Percentiles rank a stretch among this genome's conserved stretches.
These are phyloP conservation scores for Octopus sinensis DNA, from an alignment of 1,140 invertebrate genomes.

Conservation along the genomic window DNA sequence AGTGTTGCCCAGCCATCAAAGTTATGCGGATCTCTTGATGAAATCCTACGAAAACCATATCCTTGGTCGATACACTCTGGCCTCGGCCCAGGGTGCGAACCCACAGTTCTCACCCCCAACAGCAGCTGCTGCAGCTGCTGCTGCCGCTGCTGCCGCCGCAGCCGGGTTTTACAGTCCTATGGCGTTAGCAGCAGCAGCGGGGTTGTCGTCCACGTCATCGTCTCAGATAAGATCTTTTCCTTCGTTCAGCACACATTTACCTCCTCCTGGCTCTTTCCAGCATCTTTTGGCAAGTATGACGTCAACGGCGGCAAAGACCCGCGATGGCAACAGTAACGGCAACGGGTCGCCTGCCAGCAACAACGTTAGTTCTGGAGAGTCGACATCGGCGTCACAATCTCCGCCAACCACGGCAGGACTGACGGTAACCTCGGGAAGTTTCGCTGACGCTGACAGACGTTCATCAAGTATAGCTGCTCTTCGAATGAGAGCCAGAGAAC, in stretches of 20 bases:
- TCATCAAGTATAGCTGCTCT: conserved; percentile 83
- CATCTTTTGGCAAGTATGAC: conserved; percentile 72
- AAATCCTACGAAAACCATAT: conserved; percentile 71
- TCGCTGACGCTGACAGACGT: conserved; percentile 67
- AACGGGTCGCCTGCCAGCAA: neutral
- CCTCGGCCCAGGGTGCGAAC: conserved; percentile 16
- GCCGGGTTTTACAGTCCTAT: conserved; percentile 19
- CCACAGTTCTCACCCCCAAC: neutral
- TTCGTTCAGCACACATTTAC: conserved; percentile 35
- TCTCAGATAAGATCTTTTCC: conserved; percentile 28
- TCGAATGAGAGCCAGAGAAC: conserved; percentile 82
- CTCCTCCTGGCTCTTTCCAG: conserved; percentile 73
- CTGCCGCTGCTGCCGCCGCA: neutral
- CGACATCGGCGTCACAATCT: neutral
- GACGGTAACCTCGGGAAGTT: conserved; percentile 18
- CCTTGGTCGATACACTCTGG: conserved; percentile 31
- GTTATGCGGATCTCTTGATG: conserved; percentile 67
- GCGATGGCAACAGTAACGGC: conserved; percentile 47
- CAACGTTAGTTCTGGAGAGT: neutral
- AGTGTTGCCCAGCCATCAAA: conserved; percentile 61
- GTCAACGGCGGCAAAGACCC: conserved; percentile 67
- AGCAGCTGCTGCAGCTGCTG: neutral
- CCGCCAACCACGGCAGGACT: conserved; percentile 53
- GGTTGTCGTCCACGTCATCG: conserved; percentile 29
- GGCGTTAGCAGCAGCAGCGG: conserved; percentile 18